Conservation (phyloP, 2,888 invertebrate species). For the Lochmaea capreae region DNA sequence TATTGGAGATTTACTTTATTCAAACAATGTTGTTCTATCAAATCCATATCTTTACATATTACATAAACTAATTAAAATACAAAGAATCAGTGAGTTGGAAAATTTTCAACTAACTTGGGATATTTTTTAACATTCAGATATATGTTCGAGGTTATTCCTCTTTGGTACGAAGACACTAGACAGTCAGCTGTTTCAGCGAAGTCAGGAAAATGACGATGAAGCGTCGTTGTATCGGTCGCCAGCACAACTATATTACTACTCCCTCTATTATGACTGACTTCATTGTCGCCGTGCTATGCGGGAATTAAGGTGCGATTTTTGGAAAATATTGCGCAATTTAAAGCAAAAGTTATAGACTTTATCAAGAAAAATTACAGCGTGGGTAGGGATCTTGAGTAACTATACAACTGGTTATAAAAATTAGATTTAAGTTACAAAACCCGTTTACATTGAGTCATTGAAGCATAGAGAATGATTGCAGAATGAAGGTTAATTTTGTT, state of each 20-base stretch:
- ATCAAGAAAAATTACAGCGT: too few relatives aligned
- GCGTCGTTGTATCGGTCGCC: neutral
- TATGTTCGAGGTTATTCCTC: conserved; percentile 27
- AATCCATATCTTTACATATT: neutral
- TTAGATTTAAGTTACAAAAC: neutral
- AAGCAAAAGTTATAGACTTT: neutral
- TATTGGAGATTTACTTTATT: too few relatives aligned
- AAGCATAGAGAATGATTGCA: neutral
- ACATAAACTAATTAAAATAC: neutral
- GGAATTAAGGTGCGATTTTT: neutral
- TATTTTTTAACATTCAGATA: conserved; percentile 2
- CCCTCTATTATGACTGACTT: conserved; percentile 5
- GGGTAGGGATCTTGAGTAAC: neutral
- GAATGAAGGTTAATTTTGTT: neutral
- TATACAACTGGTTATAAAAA: neutral
- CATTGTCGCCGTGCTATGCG: neutral
- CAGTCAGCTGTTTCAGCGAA: conserved; percentile 29
- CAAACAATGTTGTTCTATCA: too few relatives aligned
- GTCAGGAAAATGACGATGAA: conserved; percentile 12
- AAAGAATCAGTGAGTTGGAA: neutral
- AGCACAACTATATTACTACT: conserved; percentile 6
- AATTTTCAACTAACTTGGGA: neutral
- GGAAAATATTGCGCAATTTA: neutral
- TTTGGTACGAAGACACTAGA: conserved; percentile 10
- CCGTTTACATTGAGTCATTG: neutral